Conservation (phyloP, 1,140 invertebrate genomes). For the Megalonaias nervosa region DNA sequence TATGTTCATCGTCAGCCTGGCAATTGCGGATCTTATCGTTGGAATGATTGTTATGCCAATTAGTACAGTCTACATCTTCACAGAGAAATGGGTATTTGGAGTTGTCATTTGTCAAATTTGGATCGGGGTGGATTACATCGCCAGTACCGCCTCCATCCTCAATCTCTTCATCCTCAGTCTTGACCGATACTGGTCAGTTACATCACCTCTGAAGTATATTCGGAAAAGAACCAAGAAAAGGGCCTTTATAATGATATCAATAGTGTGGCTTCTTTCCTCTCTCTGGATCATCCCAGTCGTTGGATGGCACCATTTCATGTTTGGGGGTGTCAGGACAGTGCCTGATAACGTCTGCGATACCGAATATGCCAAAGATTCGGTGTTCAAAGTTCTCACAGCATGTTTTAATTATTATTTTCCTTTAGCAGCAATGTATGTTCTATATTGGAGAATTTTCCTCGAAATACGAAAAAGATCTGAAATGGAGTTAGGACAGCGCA, state of each 20-base stretch:
- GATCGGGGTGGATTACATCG: slow-evolving; percentile 76
- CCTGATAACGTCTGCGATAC: slow-evolving; percentile 73
- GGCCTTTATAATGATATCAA: slow-evolving; percentile 73
- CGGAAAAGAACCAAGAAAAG: slow-evolving; percentile 76
- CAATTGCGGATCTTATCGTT: slow-evolving; percentile 78
- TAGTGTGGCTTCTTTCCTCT: slow-evolving; percentile 74
- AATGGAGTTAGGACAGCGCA: slow-evolving; percentile 68
- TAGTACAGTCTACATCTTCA: slow-evolving; percentile 77
- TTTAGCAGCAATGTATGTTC: slow-evolving; percentile 73
- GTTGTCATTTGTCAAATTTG: slow-evolving; percentile 73
- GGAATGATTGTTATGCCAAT: slow-evolving; percentile 79
- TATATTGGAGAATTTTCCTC: slow-evolving; percentile 75
- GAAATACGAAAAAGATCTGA: slow-evolving; percentile 73
- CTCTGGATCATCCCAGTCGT: slow-evolving; percentile 75
- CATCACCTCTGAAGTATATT: slow-evolving; percentile 77
- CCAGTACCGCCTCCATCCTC: slow-evolving; percentile 78
- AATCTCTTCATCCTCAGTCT: slow-evolving; percentile 76
- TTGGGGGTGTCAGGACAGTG: slow-evolving; percentile 62
- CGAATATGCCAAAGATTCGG: slow-evolving; percentile 74
- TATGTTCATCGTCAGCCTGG: slow-evolving; percentile 79
- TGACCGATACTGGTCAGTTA: slow-evolving; percentile 74
- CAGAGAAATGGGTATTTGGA: slow-evolving; percentile 76
- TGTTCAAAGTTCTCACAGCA: slow-evolving; percentile 74
- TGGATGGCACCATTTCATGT: slow-evolving; percentile 73
- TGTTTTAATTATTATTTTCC: slow-evolving; percentile 77